phyloP scores from a whole-genome alignment of 2,113 vertebrate genomes.

The Trochalopteron elliotii region DNA sequence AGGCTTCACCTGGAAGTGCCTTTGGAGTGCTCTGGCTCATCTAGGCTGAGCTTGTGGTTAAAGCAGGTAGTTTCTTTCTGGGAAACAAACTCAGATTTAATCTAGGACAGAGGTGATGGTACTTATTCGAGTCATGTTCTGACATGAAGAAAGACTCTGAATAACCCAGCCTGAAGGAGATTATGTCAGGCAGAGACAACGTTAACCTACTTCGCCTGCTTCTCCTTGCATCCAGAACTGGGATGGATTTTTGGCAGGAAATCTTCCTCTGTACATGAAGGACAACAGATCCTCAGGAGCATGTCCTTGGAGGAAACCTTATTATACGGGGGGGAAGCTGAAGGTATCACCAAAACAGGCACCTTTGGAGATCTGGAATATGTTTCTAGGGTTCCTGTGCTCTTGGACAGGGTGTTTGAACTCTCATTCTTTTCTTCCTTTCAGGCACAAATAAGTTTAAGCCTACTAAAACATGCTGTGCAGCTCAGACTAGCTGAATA shows the following conservation, averaged over 20 bases:
- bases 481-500: background rate
- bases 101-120: background rate
- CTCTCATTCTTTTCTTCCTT: background rate
- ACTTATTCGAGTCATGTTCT: background rate
- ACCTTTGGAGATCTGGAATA: background rate
- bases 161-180: background rate
- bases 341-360: background rate
- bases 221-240: background rate
- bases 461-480: background rate
- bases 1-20: background rate
- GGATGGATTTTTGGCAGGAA: background rate
- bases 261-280: background rate
- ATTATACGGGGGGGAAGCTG: background rate
- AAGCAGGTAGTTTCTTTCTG: background rate
- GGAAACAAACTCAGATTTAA: background rate
- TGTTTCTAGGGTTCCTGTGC: background rate
- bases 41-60: background rate
- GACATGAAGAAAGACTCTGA: background rate
- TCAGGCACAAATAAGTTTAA: background rate
- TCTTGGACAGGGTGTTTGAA: background rate
- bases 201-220: background rate
- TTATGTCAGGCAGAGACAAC: background rate
- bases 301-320: background rate
- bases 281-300: background rate
- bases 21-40: background rate